phyloP scores from a whole-genome alignment of 2,797 vertebrate species.

The Masticophis lateralis region DNA sequence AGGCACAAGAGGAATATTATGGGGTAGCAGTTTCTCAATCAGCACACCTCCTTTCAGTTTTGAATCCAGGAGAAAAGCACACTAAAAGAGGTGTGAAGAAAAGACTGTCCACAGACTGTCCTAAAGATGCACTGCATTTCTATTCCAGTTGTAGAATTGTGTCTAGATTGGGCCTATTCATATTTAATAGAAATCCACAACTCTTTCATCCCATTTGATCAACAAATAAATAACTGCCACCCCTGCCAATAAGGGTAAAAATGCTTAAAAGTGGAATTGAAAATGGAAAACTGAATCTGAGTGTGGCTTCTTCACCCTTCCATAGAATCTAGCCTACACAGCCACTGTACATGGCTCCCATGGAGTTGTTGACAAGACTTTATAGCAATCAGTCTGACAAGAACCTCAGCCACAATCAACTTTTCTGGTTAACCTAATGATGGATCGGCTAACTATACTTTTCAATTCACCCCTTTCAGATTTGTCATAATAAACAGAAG shows the following conservation, averaged over 20 bases:
- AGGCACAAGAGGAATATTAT: neutral
- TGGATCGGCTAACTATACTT: neutral
- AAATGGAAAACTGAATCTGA: neutral
- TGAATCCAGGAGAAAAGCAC: neutral
- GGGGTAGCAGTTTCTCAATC: neutral
- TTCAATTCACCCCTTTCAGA: neutral
- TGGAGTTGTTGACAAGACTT: neutral
- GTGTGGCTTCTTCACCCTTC: neutral
- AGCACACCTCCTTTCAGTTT: neutral
- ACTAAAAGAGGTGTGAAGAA: neutral
- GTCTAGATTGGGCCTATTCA: neutral
- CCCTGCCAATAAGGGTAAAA: neutral
- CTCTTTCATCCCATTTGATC: neutral
- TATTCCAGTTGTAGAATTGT: neutral
- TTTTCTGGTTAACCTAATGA: neutral
- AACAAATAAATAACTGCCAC: neutral
- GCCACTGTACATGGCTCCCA: neutral
- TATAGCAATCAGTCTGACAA: neutral
- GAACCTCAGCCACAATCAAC: neutral
- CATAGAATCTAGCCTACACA: neutral
- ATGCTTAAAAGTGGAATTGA: neutral
- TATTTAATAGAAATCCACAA: neutral
- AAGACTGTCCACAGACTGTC: neutral
- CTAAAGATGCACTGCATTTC: neutral
- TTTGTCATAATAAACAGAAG: conserved; percentile 13